Conservation (phyloP, 2,113 vertebrate species). For the Myrmecobius fasciatus region DNA sequence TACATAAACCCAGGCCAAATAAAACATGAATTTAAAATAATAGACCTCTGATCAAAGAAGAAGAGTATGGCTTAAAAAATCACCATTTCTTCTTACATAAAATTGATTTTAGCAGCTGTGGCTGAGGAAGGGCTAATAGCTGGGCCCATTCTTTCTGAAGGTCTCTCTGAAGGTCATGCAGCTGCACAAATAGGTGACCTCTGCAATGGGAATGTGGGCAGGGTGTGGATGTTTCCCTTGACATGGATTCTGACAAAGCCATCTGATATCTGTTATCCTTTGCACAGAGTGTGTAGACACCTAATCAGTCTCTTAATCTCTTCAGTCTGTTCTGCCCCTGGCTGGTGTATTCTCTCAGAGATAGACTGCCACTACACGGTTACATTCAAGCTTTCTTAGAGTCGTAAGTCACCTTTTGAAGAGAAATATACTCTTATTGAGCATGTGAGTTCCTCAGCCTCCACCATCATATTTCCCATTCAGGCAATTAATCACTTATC, state of each 20-base stretch:
- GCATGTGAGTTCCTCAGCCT: not conserved
- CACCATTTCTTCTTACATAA: not conserved
- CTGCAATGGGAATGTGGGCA: not conserved
- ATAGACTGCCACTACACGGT: not conserved
- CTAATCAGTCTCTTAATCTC: not conserved
- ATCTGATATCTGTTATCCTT: not conserved
- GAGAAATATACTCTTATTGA: not conserved
- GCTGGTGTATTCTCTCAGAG: not conserved
- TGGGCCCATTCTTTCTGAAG: not conserved
- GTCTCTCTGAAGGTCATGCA: not conserved
- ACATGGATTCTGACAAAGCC: not conserved
- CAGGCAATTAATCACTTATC: not conserved
- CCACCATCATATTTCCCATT: not conserved
- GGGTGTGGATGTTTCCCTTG: not conserved
- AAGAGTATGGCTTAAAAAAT: not conserved
- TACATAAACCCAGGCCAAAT: not conserved
- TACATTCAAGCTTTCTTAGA: not conserved
- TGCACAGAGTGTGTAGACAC: not conserved
- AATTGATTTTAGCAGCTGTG: not conserved
- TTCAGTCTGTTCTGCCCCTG: not conserved
- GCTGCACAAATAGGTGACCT: rapidly evolving
- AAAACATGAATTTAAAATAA: not conserved
- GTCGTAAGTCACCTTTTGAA: not conserved
- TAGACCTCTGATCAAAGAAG: not conserved
- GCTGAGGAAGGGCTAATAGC: not conserved